Evolutionary conservation across 2,888 invertebrate genomes (phyloP), one percentile per base, ranked within the genome.

Genomic region (Cordilura impudica): DNA sequence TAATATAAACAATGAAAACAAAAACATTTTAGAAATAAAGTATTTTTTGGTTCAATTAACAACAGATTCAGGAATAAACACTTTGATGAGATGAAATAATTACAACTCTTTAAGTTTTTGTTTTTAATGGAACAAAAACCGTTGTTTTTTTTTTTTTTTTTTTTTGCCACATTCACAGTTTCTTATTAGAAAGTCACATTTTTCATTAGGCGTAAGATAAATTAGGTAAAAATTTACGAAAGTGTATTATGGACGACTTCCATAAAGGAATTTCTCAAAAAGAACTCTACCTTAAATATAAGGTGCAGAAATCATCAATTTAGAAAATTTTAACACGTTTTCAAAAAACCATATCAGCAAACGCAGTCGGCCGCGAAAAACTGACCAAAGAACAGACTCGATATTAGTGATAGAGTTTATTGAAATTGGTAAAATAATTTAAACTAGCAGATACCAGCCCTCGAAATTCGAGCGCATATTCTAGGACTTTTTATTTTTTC

Each of bases 381-480:
- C 51, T 23, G 26, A 53, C 51, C 19, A 53, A 53, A 53, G 51
- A 53, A 26, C 51, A 14, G 54, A 54, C 29, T 29, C 54, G 54
- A 29, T 54, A 54, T 16, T 54, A 26, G 26, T 54, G 14, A 12
- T 14, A 54, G 54, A 54, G 29, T 3, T 54, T 29, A 14, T 53
- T 26, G 1, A 43, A 43, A 39, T 39, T 19, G 39, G 43, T 2
- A 35, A 56, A n/a, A 39, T 39, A 39, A 18, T 35, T 18, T 7
- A 56, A 56, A 18, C n/a, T 58, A 21, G 21, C 58, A 39, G 58
- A n/a, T n/a, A n/a, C n/a, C n/a, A n/a, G n/a, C n/a, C n/a, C n/a
- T n/a, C n/a, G n/a, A n/a, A n/a, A n/a, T n/a, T n/a, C n/a, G n/a
- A n/a, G n/a, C n/a, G n/a, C n/a, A n/a, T n/a, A n/a, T n/a, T n/a